Percentiles rank a stretch among this genome's conserved stretches.
These are phyloP conservation scores for Anser brachyrhynchus DNA, from an alignment of 2,113 vertebrate species.

Conservation along the genomic window DNA sequence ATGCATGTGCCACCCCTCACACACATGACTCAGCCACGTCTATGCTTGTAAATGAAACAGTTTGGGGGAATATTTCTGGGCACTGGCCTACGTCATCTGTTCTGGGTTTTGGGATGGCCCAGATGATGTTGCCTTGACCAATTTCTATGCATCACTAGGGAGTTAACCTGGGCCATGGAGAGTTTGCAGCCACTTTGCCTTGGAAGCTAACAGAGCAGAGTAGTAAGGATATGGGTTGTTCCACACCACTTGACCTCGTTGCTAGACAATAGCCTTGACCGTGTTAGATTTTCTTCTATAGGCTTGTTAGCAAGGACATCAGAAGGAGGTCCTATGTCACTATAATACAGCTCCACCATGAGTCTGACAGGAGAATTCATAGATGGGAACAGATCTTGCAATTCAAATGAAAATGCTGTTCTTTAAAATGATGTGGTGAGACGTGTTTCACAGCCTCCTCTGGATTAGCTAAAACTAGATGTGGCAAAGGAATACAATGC, in stretches of 20 bases:
- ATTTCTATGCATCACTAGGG: neutral
- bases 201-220: neutral
- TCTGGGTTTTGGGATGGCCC: neutral
- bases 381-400: neutral
- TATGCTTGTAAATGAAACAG: neutral
- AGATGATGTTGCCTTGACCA: neutral
- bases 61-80: neutral
- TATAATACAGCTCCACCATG: neutral
- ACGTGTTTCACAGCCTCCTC: neutral
- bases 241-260: accelerated
- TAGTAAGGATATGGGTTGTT: neutral
- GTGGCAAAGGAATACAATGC: conserved; percentile 49
- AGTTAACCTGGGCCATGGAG: neutral
- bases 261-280: neutral
- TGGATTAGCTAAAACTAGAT: conserved; percentile 36
- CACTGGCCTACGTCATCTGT: neutral
- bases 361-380: neutral
- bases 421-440: neutral
- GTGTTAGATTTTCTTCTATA: neutral
- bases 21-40: neutral
- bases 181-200: neutral
- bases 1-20: neutral
- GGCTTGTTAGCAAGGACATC: neutral
- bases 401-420: conserved; percentile 15
- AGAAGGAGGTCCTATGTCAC: neutral